Base-by-base conservation (phyloP, 2,797 vertebrate species). In the Coluber constrictor region DNA sequence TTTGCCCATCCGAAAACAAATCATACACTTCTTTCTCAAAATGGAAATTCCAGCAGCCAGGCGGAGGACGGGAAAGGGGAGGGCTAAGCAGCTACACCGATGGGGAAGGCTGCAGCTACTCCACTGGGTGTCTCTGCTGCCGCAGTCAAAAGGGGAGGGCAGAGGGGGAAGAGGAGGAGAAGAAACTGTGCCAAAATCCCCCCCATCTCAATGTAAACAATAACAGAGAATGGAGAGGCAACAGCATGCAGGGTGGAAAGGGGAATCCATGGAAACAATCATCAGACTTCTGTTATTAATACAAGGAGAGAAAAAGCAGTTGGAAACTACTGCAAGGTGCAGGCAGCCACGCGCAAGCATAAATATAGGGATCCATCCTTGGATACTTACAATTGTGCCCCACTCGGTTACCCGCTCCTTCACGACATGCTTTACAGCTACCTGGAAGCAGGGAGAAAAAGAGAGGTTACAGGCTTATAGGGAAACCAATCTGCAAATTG, bases 391-490 rank as follows among this genome's bases (percentile, higher is more conserved):
- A 94, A 99, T 96, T 15, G 98, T 98, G 93, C 98, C 98, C 99
- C 99, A 99, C 95, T 99, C 98, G 0, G 98, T 99, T 93, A 99
- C 98, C 88, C 99, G 95, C 94, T 99, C 99, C 97, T 98, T 99
- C 1, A 98, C 98, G 63, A 99, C 99, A 94, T 99, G 99, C 95
- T 99, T 99, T 94, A 99, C 98, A 0, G 99, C 99, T 43, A 99
- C 99, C 99, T 99, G 94, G 20, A 29, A 89, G 79, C 87, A 47
- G 43, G 54, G 54, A 83, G 25, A 1, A 61, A 7, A 86, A 83
- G 7, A 92, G 8, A 88, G 32, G 86, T 89, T 25, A 51, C 6
- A 51, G 47, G 6, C 47, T 51, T 51, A 63, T 63, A 92, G 6
- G 90, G 90, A 74, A 16, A 70, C 18, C 57, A 54, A 4, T 47